These are phyloP conservation scores for Herpetotheres cachinnans DNA, from an alignment of 2,113 vertebrate species.

Conservation along the genomic window DNA sequence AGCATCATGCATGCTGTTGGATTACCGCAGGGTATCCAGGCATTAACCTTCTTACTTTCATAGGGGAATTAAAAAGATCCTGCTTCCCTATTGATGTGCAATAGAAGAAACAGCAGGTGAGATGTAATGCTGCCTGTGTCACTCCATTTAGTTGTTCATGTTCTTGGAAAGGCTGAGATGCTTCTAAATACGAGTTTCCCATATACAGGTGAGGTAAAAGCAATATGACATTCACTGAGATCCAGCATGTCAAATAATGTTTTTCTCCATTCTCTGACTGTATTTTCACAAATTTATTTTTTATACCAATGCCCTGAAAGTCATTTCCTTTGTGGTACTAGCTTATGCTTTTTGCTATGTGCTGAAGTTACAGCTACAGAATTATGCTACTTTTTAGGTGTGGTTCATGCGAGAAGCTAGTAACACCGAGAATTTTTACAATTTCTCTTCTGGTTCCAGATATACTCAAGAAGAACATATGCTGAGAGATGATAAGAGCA, in stretches of 20 bases:
- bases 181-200: not conserved
- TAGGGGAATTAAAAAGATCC: not conserved
- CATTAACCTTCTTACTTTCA: not conserved
- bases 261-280: not conserved
- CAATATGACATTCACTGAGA: not conserved
- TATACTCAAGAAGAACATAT: not conserved
- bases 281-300: not conserved
- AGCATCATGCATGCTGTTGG: not conserved
- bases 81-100: not conserved
- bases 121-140: not conserved
- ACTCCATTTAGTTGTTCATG: not conserved
- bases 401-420: not conserved
- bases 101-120: not conserved
- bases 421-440: not conserved
- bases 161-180: not conserved
- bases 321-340: not conserved
- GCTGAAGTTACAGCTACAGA: not conserved
- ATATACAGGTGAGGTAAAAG: not conserved
- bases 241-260: not conserved
- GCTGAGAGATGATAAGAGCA: constrained; percentile 31
- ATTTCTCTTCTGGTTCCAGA: not conserved
- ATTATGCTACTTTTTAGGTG: not conserved
- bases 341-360: not conserved
- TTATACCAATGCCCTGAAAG: not conserved
- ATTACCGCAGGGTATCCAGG: not conserved